A percentile compares a stretch with the other conserved stretches of the same genome.
phyloP scores from a whole-genome alignment of 2,113 vertebrate species.

The Cyprinus carpio region DNA sequence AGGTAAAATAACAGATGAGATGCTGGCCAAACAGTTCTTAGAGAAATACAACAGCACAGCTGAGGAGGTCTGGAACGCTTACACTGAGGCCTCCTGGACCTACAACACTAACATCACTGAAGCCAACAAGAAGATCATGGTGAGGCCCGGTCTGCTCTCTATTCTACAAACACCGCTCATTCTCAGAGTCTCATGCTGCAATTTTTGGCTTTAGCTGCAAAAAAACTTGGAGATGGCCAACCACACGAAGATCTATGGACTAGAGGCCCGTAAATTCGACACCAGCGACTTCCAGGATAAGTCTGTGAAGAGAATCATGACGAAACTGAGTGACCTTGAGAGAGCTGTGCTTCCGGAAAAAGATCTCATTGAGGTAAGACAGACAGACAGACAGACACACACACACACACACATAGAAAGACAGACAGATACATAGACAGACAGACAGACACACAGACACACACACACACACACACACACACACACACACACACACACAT shows the following conservation, averaged over 20 bases:
- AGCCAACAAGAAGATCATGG: conserved; percentile 83
- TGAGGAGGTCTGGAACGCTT: conserved; percentile 83
- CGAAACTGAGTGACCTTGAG: conserved; percentile 88
- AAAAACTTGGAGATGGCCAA: conserved; percentile 85
- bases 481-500: no score
- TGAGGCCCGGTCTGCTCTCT: conserved; percentile 61
- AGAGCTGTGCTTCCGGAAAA: conserved; percentile 77
- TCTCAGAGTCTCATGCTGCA: background rate
- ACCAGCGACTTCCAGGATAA: conserved; percentile 84
- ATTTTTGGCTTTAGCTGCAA: conserved; percentile 74
- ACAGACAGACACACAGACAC: accelerated
- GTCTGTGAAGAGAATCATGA: conserved; percentile 80
- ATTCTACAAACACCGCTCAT: background rate
- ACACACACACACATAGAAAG: no score
- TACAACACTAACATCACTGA: conserved; percentile 92
- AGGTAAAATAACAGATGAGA: conserved; percentile 89
- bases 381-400: background rate
- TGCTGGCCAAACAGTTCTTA: conserved; percentile 78
- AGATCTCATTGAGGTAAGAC: conserved; percentile 84
- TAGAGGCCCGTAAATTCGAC: conserved; percentile 82
- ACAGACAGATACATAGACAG: accelerated
- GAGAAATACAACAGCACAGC: conserved; percentile 81
- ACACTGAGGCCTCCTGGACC: conserved; percentile 88
- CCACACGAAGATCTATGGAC: conserved; percentile 83
- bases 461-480: no score